phyloP scores from a whole-genome alignment of 2,113 vertebrate species.

The Prunella fulvescens region DNA sequence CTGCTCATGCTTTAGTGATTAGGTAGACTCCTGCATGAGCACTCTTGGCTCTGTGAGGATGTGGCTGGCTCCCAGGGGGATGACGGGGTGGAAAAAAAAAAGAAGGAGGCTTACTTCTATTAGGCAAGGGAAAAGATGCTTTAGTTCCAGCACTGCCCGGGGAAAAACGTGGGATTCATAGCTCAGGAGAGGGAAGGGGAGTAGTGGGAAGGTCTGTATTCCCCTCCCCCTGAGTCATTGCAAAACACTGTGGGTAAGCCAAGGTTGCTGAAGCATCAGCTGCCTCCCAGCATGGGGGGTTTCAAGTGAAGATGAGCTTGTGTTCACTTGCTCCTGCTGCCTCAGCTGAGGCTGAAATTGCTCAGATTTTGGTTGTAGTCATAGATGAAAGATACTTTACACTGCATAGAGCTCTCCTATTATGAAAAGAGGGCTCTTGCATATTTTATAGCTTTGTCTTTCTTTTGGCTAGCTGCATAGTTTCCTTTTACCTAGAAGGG shows the following conservation, averaged over 20 bases:
- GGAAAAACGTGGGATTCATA: not conserved
- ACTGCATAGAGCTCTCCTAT: fast-evolving
- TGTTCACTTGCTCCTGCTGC: not conserved
- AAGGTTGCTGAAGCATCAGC: not conserved
- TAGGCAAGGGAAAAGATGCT: not conserved
- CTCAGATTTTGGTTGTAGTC: not conserved
- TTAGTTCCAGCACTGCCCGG: not conserved
- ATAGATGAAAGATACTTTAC: not conserved
- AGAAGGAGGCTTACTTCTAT: not conserved
- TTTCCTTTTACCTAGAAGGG: not conserved
- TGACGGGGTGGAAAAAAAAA: not conserved
- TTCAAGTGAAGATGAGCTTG: not conserved
- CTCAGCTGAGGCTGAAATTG: fast-evolving
- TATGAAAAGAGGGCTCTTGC: not conserved
- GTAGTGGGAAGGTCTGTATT: not conserved
- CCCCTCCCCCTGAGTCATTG: not conserved
- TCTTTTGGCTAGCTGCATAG: not conserved
- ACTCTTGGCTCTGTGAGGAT: not conserved
- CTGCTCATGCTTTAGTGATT: not conserved
- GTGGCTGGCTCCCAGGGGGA: not conserved
- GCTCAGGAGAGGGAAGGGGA: not conserved
- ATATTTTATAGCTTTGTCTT: not conserved
- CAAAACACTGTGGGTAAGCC: not conserved
- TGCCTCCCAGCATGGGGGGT: not conserved
- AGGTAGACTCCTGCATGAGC: not conserved